Evolutionary conservation across 2,888 invertebrate species (phyloP).

Genomic region (Drosophila nigricruria): DNA sequence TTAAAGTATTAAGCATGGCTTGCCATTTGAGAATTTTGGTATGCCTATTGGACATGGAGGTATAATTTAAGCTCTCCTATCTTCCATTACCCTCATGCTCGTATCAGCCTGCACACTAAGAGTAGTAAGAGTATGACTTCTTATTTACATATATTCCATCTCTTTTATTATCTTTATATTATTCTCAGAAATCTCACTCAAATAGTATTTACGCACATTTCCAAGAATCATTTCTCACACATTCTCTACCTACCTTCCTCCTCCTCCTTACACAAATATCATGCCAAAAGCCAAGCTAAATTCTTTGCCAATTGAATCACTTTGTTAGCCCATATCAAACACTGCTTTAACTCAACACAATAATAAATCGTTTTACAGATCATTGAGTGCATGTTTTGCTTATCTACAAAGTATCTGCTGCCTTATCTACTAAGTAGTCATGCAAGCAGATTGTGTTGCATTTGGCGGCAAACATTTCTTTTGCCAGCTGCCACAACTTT

Average conservation of each 20-base stretch:
- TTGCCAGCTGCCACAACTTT: slow-evolving; percentile 40
- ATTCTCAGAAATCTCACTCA: background rate
- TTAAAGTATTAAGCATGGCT: rapidly evolving
- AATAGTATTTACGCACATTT: background rate
- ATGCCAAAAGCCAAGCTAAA: background rate
- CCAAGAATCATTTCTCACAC: background rate
- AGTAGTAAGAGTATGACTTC: background rate
- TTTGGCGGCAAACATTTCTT: slow-evolving; percentile 31
- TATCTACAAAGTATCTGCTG: slow-evolving; percentile 18
- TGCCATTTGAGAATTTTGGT: background rate
- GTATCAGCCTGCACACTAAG: background rate
- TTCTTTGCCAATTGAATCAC: background rate
- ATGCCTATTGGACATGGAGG: background rate
- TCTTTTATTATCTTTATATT: background rate
- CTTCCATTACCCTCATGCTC: too few species aligned
- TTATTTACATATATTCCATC: too few species aligned
- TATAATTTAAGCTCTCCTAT: background rate
- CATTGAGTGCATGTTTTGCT: slow-evolving; percentile 12
- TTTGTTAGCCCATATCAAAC: too few species aligned
- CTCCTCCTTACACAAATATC: background rate
- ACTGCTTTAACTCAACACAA: background rate
- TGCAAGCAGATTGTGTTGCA: slow-evolving; percentile 46
- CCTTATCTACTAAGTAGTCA: slow-evolving; percentile 39
- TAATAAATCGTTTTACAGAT: slow-evolving; percentile 7
- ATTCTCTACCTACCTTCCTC: background rate